These are phyloP conservation scores for Engystomops pustulosus DNA, from an alignment of 2,113 vertebrate genomes.

Conservation along the genomic window DNA sequence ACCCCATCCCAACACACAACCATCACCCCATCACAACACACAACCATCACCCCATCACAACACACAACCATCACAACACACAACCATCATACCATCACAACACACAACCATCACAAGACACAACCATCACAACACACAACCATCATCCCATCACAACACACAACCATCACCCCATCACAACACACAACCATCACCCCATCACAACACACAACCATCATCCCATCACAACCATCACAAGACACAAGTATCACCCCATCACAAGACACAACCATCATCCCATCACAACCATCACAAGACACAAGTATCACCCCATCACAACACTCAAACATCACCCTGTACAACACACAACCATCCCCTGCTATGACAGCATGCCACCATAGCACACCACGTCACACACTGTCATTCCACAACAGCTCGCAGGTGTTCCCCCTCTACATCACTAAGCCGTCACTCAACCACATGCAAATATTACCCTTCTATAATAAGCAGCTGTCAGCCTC, in stretches of 20 bases:
- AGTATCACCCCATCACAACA: too few relatives aligned
- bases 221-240: not conserved
- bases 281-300: too few relatives aligned
- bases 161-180: not conserved
- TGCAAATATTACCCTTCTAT: not conserved
- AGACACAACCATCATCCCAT: too few relatives aligned
- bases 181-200: not conserved
- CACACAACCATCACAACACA: not conserved
- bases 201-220: not conserved
- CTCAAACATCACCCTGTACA: too few relatives aligned
- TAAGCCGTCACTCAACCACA: not conserved
- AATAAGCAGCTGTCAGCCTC: not conserved
- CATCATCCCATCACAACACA: not conserved
- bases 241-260: not conserved
- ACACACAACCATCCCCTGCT: too few relatives aligned
- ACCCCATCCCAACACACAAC: not conserved
- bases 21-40: not conserved
- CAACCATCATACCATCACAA: not conserved
- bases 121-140: not conserved
- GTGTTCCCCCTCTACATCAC: not conserved
- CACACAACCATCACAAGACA: not conserved
- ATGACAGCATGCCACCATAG: too few relatives aligned
- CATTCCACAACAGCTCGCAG: not conserved
- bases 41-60: not conserved
- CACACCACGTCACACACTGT: too few relatives aligned